A percentile compares a stretch with the other conserved stretches of the same genome.
Conservation (phyloP, 2,113 vertebrate genomes). For the mouse (Mus musculus) region GRCm39 chr19:36133501-36134000, state of each 20-base stretch:
- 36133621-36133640: neutral
- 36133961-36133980: neutral
- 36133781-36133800: neutral
- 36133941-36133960: neutral
- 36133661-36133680: neutral
- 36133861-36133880: neutral
- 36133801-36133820: neutral
- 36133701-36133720: neutral
- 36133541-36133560: neutral
- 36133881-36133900: neutral
- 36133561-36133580: neutral
- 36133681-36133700: neutral
- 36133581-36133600: neutral
- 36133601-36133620: neutral
- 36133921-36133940: neutral
- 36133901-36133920: neutral
- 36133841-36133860: neutral
- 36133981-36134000: neutral
- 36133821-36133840: neutral
- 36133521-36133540: neutral
- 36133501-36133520: neutral
- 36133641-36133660: neutral
- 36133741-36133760: neutral
- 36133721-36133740: neutral
- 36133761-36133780: neutral